A percentile compares a stretch with the other conserved stretches of the same genome.
Conservation (phyloP, 2,797 vertebrate species). For the Argentina silus region DNA sequence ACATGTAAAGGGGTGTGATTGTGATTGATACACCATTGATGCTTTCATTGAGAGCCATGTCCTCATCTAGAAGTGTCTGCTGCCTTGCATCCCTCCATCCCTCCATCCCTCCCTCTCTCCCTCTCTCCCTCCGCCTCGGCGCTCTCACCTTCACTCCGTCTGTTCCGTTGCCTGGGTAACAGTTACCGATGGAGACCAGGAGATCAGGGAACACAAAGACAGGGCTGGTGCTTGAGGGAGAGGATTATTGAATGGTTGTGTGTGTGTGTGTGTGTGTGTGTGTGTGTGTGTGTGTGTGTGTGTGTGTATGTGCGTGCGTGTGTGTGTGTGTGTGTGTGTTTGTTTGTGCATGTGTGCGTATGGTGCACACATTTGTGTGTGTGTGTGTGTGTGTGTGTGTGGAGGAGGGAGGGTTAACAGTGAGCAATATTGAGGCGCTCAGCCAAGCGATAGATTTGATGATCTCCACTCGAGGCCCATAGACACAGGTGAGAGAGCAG, state of each 20-base stretch:
- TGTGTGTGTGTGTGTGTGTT: background rate
- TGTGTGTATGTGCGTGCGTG: background rate
- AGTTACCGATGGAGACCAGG: constrained; percentile 74
- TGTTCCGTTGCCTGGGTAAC: constrained; percentile 78
- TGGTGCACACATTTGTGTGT: no score
- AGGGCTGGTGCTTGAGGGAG: constrained; percentile 55
- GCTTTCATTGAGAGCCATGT: constrained; percentile 43
- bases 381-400: no score
- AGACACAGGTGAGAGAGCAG: constrained; percentile 23
- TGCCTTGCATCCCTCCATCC: constrained; percentile 1
- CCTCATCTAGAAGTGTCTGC: constrained; percentile 39
- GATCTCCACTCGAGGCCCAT: constrained; percentile 13
- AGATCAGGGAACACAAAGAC: constrained; percentile 62
- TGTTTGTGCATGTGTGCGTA: no score
- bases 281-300: background rate
- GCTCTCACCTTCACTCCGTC: constrained; percentile 58
- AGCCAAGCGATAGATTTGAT: constrained; percentile 32
- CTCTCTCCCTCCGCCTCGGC: constrained; percentile 39
- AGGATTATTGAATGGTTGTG: constrained; percentile 59
- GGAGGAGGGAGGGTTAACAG: constrained; percentile 14
- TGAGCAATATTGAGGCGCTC: constrained; percentile 17
- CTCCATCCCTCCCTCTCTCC: constrained; percentile 26
- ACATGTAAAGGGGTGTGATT: constrained; percentile 24
- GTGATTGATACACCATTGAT: constrained; percentile 16
- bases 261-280: constrained; percentile 15